Base-by-base conservation (phyloP, 2,113 vertebrate genomes). In the Emberiza fucata region DNA sequence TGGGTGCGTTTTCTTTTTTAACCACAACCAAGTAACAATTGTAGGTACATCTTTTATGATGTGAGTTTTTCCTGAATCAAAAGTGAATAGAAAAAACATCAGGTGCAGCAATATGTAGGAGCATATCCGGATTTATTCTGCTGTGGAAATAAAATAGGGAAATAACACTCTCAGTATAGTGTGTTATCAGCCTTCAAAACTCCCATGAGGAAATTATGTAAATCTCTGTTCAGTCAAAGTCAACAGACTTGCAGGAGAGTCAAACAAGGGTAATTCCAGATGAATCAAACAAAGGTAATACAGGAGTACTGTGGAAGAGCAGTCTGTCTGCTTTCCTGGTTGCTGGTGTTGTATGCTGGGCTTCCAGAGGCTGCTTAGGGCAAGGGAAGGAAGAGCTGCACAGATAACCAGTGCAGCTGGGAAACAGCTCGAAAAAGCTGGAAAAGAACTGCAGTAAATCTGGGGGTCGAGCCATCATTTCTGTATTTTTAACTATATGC, bases 201-300 rank as follows among this genome's bases (percentile, higher is more conserved):
- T 86, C 92, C 76, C 72, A 51, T 11, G 56, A 90, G 82, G 72
- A 93, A 86, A 90, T 90, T 66, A 94, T 77, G 86, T 83, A 94
- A 95, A 96, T 94, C 89, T 92, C 87, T 94, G 33, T 66, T 89
- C 90, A 92, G 57, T 79, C 71, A 80, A 95, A 96, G 75, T 90
- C 90, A 96, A 86, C 75, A 95, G 78, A 59, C 89, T 94, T 90
- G 87, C 29, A 88, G 87, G 39, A 92, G 73, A 82, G 75, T 93
- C 70, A 94, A 95, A 95, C 54, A 82, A 88, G 68, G 81, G 63
- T 95, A 94, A 91, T 77, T 91, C 83, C 66, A 59, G 48, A 91
- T 86, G 86, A 93, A 94, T 93, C 59, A 73, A 92, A 71, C 14
- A 45, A 66, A 17, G 9, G 11, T 70, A 81, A 73, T 37, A 14